Conservation (phyloP, 2,888 invertebrate species). For the Liodrosophila aerea region DNA sequence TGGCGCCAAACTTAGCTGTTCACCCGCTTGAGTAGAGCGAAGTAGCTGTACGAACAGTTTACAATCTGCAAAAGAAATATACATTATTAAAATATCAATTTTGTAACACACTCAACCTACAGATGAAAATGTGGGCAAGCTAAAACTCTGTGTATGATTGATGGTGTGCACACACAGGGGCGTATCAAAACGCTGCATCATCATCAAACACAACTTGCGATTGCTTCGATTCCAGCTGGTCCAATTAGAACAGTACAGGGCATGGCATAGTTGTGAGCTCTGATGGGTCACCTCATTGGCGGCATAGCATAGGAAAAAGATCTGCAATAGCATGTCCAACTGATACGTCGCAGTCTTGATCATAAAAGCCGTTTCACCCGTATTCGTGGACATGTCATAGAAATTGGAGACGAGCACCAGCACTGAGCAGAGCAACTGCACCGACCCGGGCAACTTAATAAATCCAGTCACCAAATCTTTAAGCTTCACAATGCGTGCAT, state of each 20-base stretch:
- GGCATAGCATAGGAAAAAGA: conserved; percentile 72
- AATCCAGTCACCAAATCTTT: conserved; percentile 56
- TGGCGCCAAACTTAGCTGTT: conserved; percentile 55
- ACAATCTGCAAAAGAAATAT: conserved; percentile 53
- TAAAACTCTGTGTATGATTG: conserved; percentile 68
- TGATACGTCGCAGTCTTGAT: conserved; percentile 64
- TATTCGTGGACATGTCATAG: conserved; percentile 64
- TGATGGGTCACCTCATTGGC: conserved; percentile 66
- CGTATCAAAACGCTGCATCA: conserved; percentile 32
- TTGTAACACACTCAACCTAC: conserved; percentile 44
- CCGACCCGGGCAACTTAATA: conserved; percentile 63
- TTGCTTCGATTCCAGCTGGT: conserved; percentile 46
- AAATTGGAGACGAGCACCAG: conserved; percentile 76
- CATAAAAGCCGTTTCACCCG: conserved; percentile 48
- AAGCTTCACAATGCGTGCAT: conserved; percentile 52
- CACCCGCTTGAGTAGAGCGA: conserved; percentile 68
- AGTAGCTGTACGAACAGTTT: conserved; percentile 76
- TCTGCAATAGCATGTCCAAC: conserved; percentile 69
- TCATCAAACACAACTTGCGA: conserved; percentile 36
- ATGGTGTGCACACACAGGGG: conserved; percentile 63
- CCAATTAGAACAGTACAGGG: conserved; percentile 62
- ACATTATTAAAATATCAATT: too few species aligned
- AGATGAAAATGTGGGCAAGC: conserved; percentile 71
- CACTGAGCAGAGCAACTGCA: conserved; percentile 74
- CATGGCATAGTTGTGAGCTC: conserved; percentile 51